A percentile compares a stretch with the other conserved stretches of the same genome.
Conservation (phyloP, 2,113 vertebrate genomes). For the Osmerus eperlanus region DNA sequence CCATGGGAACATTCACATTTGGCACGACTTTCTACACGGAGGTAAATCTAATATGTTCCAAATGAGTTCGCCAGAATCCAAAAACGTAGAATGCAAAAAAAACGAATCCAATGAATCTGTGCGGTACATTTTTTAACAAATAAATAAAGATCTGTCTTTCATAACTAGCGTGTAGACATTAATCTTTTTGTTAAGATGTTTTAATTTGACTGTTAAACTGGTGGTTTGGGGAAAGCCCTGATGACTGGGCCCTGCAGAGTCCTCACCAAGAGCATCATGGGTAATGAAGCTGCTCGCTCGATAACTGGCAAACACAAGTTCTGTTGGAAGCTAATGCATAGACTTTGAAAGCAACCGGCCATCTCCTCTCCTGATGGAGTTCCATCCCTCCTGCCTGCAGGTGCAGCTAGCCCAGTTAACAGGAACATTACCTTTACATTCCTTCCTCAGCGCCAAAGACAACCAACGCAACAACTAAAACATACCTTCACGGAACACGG, state of each 20-base stretch:
- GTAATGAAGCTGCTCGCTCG: constrained; percentile 42
- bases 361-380: constrained; percentile 26
- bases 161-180: constrained; percentile 52
- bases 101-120: constrained; percentile 29
- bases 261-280: constrained; percentile 34
- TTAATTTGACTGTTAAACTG: constrained; percentile 46
- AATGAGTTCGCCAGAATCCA: constrained; percentile 40
- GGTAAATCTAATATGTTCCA: constrained; percentile 32
- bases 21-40: constrained; percentile 19
- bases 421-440: background rate
- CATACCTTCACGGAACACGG: constrained; percentile 9
- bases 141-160: constrained; percentile 31
- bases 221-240: constrained; percentile 36
- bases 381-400: no score
- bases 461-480: constrained; percentile 28
- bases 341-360: no score
- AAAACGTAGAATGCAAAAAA: background rate
- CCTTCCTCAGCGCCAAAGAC: constrained; percentile 17
- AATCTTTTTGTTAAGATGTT: constrained; percentile 15
- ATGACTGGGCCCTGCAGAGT: background rate
- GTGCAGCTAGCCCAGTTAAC: background rate
- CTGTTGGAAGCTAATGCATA: constrained; percentile 21
- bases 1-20: constrained; percentile 39
- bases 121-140: background rate
- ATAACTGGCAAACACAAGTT: constrained; percentile 35